Base-by-base conservation (phyloP, 2,888 invertebrate species). In the Parasteatoda lunata region DNA sequence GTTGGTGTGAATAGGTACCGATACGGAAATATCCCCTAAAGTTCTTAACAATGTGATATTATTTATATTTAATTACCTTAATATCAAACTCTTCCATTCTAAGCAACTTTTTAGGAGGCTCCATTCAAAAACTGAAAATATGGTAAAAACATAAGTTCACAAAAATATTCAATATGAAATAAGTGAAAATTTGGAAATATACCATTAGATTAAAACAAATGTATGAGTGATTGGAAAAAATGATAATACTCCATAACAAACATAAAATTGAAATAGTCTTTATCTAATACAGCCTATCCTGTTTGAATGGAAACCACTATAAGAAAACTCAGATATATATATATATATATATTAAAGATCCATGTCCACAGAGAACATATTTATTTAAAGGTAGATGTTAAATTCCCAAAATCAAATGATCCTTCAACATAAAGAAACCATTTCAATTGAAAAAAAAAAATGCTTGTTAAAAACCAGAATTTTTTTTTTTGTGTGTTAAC, bases 21-120 rank as follows among this genome's bases (percentile, higher is more conserved):
- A 11, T 54, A 9, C 3, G 1, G 54, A 54, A 54, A 54, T 3
- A 54, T 54, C 3, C 13, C 54, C 13, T 54, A 54, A 54, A 54
- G 13, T 4, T 11, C n/a, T 6, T 59, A 59, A 59, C 9, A 59
- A 13, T 11, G n/a, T 13, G n/a, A 59, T n/a, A 59, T 59, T 59
- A 7, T 4, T 9, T 59, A 13, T 0, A 59, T 59, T 9, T 13
- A 7, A 59, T 68, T 71, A 75, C 85, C 85, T 80, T 85, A 13
- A 85, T 9, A 54, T 85, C 85, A 70, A 45, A n/a, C 47, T 85
- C 76, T 75, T 85, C 85, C 48, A 45, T 69, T 49, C 52, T 85
- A 15, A 30, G 59, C 51, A 49, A 9, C 48, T 85, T 85, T 48
- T 70, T 69, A 48, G 75, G 69, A 52, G 85, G 71, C 54, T 85